These are phyloP conservation scores for Lycaena phlaeas DNA, from an alignment of 2,888 invertebrate genomes.

Conservation along the genomic window DNA sequence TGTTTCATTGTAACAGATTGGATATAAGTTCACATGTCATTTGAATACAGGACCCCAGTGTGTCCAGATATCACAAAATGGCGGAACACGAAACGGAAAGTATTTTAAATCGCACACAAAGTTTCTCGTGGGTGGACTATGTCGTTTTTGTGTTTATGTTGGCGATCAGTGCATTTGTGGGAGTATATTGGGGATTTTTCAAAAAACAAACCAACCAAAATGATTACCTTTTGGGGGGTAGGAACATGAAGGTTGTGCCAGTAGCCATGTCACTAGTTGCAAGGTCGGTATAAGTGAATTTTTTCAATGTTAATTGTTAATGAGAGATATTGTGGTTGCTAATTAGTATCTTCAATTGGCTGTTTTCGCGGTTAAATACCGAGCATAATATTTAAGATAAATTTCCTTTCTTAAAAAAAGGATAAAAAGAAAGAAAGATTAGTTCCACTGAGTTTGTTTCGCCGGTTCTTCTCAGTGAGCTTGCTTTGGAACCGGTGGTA, in stretches of 20 bases:
- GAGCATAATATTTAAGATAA: no score
- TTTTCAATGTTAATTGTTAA: no score
- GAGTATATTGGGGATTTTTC: conserved; percentile 86
- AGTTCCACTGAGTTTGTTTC: no score
- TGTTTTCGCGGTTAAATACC: no score
- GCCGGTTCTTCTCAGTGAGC: no score
- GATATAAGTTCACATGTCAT: conserved; percentile 35
- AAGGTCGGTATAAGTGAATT: conserved; percentile 73
- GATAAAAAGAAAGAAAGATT: no score
- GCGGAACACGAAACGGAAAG: conserved; percentile 55
- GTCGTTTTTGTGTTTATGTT: conserved; percentile 84
- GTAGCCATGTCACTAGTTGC: conserved; percentile 89
- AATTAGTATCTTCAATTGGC: no score
- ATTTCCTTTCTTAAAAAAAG: no score
- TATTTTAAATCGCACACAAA: conserved; percentile 67
- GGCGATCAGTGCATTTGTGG: conserved; percentile 82
- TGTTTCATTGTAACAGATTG: conserved; percentile 69
- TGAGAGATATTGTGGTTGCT: no score
- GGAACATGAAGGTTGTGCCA: conserved; percentile 87
- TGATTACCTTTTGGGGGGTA: conserved; percentile 86
- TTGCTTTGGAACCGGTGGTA: no score
- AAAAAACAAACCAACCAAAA: conserved; percentile 75
- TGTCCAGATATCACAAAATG: conserved; percentile 39
- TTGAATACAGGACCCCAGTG: conserved; percentile 25
- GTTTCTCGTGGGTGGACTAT: conserved; percentile 83